Evolutionary conservation across 2,888 invertebrate species (phyloP), one percentile per base, ranked within the genome.

Genomic region (Brenthis hecate): DNA sequence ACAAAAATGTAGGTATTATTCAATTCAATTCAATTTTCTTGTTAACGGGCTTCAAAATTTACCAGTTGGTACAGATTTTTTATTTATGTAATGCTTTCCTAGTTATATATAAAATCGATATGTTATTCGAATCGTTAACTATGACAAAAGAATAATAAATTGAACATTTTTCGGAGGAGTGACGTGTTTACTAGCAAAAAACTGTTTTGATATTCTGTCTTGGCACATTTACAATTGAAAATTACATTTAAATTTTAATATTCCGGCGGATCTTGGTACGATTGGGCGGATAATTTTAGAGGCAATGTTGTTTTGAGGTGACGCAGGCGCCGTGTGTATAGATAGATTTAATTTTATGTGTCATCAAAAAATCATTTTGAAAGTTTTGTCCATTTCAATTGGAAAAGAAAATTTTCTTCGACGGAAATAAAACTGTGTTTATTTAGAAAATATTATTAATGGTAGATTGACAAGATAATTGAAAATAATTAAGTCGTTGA

Each of bases 201-300:
- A 64, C 60, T 57, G 66, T 75, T 78, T 75, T 76, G 75, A 76
- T 81, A 74, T 69, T 71, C 71, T 73, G 73, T 79, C 76, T 87
- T 89, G 89, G 89, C 88, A 88, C 73, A 69, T 64, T 75, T 76
- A 80, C 86, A 85, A 85, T 77, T 80, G 79, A 32, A 14, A 54
- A 66, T 74, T 66, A 75, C 68, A 70, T 72, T 73, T 69, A 69
- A 70, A 66, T 66, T 71, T 75, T 70, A 47, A 75, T 75, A 74
- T 73, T 73, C 68, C 36, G 32, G 47, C 60, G 62, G 28, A 61
- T 53, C 65, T 76, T 58, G 65, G 70, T 74, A 78, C 80, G 79
- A 85, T 85, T 82, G 81, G 78, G 74, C 66, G 62, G 74, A 78
- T 86, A 81, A 87, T 84, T 86, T 87, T 84, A 84, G 85, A 79